These are phyloP conservation scores for Zaprionus bogoriensis DNA, from an alignment of 2,888 invertebrate genomes.

Conservation along the genomic window DNA sequence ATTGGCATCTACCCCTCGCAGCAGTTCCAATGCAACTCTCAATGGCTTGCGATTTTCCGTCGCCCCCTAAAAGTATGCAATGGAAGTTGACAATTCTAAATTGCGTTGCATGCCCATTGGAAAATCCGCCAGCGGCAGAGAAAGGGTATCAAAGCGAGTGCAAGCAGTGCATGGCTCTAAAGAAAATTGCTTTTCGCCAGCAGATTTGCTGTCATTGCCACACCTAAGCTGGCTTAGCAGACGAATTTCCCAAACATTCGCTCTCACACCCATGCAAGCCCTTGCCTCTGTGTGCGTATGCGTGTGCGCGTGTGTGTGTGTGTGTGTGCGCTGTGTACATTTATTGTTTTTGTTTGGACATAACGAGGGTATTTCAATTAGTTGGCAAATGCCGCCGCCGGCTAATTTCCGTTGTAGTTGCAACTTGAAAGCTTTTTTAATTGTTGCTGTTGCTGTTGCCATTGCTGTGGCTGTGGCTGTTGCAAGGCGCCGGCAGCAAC, in stretches of 20 bases:
- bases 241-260: neutral
- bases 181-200: constrained; percentile 32
- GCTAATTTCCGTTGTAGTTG: constrained; percentile 21
- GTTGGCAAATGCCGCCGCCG: constrained; percentile 44
- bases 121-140: neutral
- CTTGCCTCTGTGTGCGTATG: neutral
- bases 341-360: constrained; percentile 4
- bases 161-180: neutral
- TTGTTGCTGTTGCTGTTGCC: constrained; percentile 39
- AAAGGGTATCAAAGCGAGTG: neutral
- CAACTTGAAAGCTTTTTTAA: constrained; percentile 40
- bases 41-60: too few species aligned
- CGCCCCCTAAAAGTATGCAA: neutral
- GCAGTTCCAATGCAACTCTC: too few species aligned
- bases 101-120: neutral
- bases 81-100: neutral
- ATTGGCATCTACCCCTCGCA: too few species aligned
- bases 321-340: neutral
- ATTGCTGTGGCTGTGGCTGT: constrained; percentile 37
- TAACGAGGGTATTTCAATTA: constrained; percentile 60
- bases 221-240: constrained; percentile 27
- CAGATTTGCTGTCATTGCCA: constrained; percentile 18
- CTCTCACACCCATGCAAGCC: neutral
- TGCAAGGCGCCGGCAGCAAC: constrained; percentile 13
- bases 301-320: neutral